These are phyloP conservation scores for Isichthys henryi DNA, from an alignment of 2,113 vertebrate species.

Conservation along the genomic window DNA sequence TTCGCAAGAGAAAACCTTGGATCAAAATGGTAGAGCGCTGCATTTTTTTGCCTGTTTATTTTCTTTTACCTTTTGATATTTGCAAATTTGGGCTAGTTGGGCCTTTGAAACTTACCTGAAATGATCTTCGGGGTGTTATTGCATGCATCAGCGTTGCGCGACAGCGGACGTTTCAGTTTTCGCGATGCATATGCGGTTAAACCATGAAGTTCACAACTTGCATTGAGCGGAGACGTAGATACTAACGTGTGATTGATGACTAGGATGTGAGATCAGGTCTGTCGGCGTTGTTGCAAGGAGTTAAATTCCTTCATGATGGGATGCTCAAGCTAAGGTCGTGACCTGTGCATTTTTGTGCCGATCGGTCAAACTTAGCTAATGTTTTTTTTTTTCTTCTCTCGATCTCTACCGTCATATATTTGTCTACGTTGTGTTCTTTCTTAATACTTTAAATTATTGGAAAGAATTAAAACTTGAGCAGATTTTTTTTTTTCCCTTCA, in stretches of 20 bases:
- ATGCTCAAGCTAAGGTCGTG: slow-evolving; percentile 16
- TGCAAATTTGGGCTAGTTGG: slow-evolving; percentile 21
- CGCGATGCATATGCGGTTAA: neutral
- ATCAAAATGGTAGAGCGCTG: slow-evolving; percentile 55
- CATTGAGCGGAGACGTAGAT: slow-evolving; percentile 9
- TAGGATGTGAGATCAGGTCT: slow-evolving; percentile 12
- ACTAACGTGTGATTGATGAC: slow-evolving; percentile 8
- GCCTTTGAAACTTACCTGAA: slow-evolving; percentile 28
- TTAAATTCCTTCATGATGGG: slow-evolving; percentile 27
- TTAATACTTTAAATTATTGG: neutral
- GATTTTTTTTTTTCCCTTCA: neutral
- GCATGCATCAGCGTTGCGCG: neutral
- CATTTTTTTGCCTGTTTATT: slow-evolving; percentile 9
- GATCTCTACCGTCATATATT: slow-evolving; percentile 1
- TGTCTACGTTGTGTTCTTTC: neutral
- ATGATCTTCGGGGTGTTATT: neutral
- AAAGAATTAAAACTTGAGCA: neutral
- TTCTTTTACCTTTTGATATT: neutral
- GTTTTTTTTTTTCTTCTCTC: neutral
- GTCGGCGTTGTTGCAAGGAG: slow-evolving; percentile 20
- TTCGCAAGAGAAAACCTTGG: slow-evolving; percentile 44
- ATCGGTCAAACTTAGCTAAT: neutral
- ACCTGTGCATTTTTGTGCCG: neutral
- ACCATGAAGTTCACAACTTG: slow-evolving; percentile 25
- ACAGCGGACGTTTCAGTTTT: neutral